These are phyloP conservation scores for Pseudorhiza aurosa DNA, from an alignment of 30 jellyfish, hydroid and myxozoan genomes.

Conservation along the genomic window DNA sequence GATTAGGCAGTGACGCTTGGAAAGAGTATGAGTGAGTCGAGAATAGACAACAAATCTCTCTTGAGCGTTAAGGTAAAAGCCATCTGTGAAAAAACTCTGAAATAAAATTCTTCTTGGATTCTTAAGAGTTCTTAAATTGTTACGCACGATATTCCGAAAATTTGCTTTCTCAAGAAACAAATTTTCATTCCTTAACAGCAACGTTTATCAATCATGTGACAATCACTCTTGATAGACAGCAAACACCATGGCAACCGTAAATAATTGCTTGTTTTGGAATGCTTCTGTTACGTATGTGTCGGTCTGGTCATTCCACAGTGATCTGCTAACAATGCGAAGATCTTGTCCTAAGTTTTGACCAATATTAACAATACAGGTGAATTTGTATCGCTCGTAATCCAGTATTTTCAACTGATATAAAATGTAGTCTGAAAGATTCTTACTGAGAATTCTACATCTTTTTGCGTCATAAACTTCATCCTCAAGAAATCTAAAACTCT, in stretches of 20 bases:
- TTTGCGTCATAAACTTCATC: constrained; percentile 59
- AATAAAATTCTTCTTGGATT: too few relatives aligned
- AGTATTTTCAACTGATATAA: constrained; percentile 64
- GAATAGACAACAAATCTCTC: too few relatives aligned
- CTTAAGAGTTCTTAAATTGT: too few relatives aligned
- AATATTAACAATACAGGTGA: constrained; percentile 67
- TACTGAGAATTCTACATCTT: constrained; percentile 68
- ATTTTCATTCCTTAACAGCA: too few relatives aligned
- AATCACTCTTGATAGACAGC: constrained; percentile 67
- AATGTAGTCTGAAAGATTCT: constrained; percentile 75
- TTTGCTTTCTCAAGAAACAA: too few relatives aligned
- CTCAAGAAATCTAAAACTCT: constrained; percentile 39
- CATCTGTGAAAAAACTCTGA: too few relatives aligned
- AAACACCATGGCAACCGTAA: constrained; percentile 78
- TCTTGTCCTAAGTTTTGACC: constrained; percentile 86
- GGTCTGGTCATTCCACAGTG: constrained; percentile 75
- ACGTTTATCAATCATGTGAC: too few relatives aligned
- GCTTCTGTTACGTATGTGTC: constrained; percentile 66
- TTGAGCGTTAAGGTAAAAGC: too few relatives aligned
- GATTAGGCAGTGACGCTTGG: too few relatives aligned
- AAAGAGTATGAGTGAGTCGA: too few relatives aligned
- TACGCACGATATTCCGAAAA: too few relatives aligned
- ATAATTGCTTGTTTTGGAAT: constrained; percentile 53
- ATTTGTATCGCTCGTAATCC: constrained; percentile 63
- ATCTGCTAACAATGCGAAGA: constrained; percentile 65